phyloP scores from a whole-genome alignment of 1,140 invertebrate species.

The Musca domestica region DNA sequence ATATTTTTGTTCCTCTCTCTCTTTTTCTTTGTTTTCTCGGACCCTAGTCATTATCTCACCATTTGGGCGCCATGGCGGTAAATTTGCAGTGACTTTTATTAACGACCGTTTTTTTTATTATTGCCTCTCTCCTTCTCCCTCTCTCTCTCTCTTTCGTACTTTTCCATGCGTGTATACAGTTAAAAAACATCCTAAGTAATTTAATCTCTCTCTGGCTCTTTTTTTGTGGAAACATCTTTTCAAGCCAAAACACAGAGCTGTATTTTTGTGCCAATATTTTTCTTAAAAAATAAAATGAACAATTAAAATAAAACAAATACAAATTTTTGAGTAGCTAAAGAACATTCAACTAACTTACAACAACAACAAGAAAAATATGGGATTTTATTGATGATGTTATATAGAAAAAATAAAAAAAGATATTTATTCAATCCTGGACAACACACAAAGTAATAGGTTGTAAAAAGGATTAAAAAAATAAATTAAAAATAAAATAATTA shows the following conservation, averaged over 20 bases:
- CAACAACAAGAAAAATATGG: slow-evolving; percentile 5
- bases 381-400: slow-evolving; percentile 4
- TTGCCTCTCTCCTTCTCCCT: too few relatives aligned
- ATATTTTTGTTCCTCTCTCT: too few relatives aligned
- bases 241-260: slow-evolving; percentile 10
- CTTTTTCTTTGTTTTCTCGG: too few relatives aligned
- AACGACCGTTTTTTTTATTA: too few relatives aligned
- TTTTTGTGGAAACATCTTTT: too few relatives aligned
- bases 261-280: slow-evolving; percentile 20
- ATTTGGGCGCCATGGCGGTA: too few relatives aligned
- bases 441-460: background rate
- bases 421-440: background rate
- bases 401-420: slow-evolving; percentile 6
- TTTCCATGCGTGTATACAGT: too few relatives aligned
- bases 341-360: background rate
- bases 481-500: background rate
- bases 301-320: background rate
- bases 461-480: background rate
- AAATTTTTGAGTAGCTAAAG: slow-evolving; percentile 18
- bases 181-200: too few relatives aligned
- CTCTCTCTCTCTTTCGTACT: too few relatives aligned
- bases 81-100: too few relatives aligned
- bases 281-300: background rate
- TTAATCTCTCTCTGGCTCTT: too few relatives aligned
- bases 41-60: too few relatives aligned